Evolutionary conservation across 1,140 invertebrate species (phyloP), one percentile per base, ranked within the genome.

Genomic region (Heliconius hermathena): DNA sequence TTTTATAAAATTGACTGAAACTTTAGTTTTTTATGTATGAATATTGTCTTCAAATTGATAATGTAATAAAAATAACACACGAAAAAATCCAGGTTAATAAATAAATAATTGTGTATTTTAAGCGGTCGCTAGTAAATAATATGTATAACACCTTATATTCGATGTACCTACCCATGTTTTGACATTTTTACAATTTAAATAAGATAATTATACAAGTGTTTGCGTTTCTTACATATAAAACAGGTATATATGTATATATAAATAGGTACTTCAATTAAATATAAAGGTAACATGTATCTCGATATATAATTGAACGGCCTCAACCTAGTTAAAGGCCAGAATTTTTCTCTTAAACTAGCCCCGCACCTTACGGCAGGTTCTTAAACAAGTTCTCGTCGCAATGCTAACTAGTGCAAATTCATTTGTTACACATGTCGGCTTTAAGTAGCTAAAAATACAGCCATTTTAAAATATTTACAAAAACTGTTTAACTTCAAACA

Each of bases 241-340:
- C 13, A n/a, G n/a, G n/a, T n/a, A n/a, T n/a, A 26, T 26, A 26
- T 26, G 26, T 26, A 26, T 26, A 26, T 26, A 26, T 26, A 26
- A 26, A 11, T 52, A 52, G 18, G 18, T 52, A 20, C 49, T 57
- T 57, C 11, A 66, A 26, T 29, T 29, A 29, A 16, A 66, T 66
- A 66, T 60, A 11, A 60, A 60, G 1, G 3, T 66, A 60, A 66
- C 60, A 29, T 66, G 26, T 26, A 29, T 26, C 22, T 66, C 60
- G n/a, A 66, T 29, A 66, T 29, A 16, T 26, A 66, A 29, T 66
- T 66, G 22, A 16, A 16, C 60, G 26, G 13, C 60, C 60, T 66
- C 60, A 29, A 66, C 60, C 60, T 66, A 66, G 60, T 66, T 66
- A 66, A 66, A 66, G 60, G 60, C 60, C 60, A 66, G 22, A 66